These are phyloP conservation scores for Maccullochella peelii DNA, from an alignment of 2,113 vertebrate species.

Conservation along the genomic window DNA sequence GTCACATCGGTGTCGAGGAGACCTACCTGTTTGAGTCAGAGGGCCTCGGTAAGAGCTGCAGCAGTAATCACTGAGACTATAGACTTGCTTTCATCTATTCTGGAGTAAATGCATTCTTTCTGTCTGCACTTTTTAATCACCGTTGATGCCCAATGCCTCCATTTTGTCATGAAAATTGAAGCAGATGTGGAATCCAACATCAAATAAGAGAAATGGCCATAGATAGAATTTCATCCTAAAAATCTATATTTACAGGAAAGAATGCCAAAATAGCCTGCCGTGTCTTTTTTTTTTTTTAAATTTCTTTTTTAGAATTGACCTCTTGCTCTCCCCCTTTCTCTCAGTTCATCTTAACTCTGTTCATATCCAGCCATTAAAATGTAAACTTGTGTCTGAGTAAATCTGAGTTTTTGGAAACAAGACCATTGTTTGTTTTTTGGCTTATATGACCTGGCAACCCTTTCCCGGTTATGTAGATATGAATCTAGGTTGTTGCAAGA, in stretches of 20 bases:
- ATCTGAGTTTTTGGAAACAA: not conserved
- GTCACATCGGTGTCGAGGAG: conserved; percentile 91
- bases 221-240: not conserved
- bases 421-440: not conserved
- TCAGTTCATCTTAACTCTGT: not conserved
- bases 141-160: not conserved
- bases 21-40: conserved; percentile 98
- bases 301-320: not conserved
- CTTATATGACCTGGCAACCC: not conserved
- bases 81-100: not conserved
- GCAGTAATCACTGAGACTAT: not conserved
- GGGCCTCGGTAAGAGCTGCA: conserved; percentile 89
- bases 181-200: not conserved
- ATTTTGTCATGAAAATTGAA: not conserved
- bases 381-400: not conserved
- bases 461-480: not conserved
- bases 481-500: not conserved
- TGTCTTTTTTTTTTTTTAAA: not conserved
- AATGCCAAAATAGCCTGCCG: not conserved
- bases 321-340: not conserved
- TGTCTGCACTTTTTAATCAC: not conserved
- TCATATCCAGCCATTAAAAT: not conserved
- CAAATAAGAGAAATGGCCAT: not conserved
- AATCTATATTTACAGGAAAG: not conserved
- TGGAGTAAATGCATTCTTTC: not conserved